phyloP scores from a whole-genome alignment of 1,140 invertebrate species.

The Hirudo medicinalis region DNA sequence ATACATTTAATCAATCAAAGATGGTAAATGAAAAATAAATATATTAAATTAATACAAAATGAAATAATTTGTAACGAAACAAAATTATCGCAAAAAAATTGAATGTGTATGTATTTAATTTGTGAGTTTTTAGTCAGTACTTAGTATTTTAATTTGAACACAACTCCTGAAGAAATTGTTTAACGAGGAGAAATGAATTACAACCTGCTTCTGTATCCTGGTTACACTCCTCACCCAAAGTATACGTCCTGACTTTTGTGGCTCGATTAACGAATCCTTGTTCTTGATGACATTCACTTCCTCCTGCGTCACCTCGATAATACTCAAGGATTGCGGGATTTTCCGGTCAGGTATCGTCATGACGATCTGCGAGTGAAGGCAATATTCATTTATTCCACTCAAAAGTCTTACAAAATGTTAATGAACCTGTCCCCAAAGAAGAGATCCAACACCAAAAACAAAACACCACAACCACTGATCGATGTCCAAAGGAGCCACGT shows the following conservation, averaged over 20 bases:
- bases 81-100: too few relatives aligned
- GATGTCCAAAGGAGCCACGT: conserved; percentile 68
- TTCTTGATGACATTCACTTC: conserved; percentile 9
- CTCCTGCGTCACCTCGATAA: conserved; percentile 1
- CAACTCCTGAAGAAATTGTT: background rate
- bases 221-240: conserved; percentile 12
- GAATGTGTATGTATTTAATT: too few relatives aligned
- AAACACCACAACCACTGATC: conserved; percentile 99
- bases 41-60: too few relatives aligned
- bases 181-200: background rate
- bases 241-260: conserved; percentile 8
- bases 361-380: background rate
- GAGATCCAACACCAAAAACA: conserved; percentile 84
- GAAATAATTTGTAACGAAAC: too few relatives aligned
- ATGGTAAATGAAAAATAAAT: too few relatives aligned
- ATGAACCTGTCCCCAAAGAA: conserved; percentile 86
- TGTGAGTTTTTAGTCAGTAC: too few relatives aligned
- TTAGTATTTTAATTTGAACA: background rate
- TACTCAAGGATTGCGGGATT: conserved; percentile 9
- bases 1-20: too few relatives aligned
- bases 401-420: background rate
- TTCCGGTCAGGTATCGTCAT: background rate
- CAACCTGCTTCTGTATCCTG: conserved; percentile 14
- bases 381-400: background rate
- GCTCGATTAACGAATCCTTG: background rate